Percentiles rank a stretch among this genome's conserved stretches.
phyloP scores from a whole-genome alignment of 2,797 vertebrate genomes.

The Artibeus jamaicensis region DNA sequence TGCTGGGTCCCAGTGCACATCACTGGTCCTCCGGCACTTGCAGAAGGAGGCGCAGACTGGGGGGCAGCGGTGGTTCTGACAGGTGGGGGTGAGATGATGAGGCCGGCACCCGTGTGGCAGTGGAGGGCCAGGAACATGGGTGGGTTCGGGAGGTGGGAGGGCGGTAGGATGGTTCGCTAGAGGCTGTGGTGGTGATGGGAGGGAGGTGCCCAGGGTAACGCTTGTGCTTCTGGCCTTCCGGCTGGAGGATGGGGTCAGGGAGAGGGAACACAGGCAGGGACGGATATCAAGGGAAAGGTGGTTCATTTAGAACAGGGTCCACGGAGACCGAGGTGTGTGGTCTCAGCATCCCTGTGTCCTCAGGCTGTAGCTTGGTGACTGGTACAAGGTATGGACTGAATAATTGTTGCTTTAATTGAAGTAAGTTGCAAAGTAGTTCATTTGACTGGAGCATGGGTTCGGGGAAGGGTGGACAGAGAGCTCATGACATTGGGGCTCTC shows the following conservation, averaged over 20 bases:
- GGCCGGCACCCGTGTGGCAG: accelerated
- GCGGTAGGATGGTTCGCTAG: not conserved
- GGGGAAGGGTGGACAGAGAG: not conserved
- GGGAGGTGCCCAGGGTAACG: not conserved
- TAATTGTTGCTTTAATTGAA: conserved; percentile 24
- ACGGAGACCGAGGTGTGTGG: not conserved
- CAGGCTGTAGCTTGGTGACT: not conserved
- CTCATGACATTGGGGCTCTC: not conserved
- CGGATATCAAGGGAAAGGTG: not conserved
- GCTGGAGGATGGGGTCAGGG: not conserved
- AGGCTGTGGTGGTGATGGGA: not conserved
- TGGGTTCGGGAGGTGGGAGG: not conserved
- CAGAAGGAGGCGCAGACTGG: not conserved
- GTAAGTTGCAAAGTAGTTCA: conserved; percentile 41
- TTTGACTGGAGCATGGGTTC: not conserved
- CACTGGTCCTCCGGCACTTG: not conserved
- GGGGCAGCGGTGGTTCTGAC: not conserved
- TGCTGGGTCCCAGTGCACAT: not conserved
- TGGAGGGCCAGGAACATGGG: not conserved
- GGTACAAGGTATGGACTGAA: not conserved
- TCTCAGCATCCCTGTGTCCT: not conserved
- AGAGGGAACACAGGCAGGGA: not conserved
- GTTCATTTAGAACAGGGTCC: not conserved
- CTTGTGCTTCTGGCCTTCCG: not conserved
- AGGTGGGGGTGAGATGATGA: not conserved